Base-by-base conservation (phyloP, 2,888 invertebrate species). In the Polietes domitor region DNA sequence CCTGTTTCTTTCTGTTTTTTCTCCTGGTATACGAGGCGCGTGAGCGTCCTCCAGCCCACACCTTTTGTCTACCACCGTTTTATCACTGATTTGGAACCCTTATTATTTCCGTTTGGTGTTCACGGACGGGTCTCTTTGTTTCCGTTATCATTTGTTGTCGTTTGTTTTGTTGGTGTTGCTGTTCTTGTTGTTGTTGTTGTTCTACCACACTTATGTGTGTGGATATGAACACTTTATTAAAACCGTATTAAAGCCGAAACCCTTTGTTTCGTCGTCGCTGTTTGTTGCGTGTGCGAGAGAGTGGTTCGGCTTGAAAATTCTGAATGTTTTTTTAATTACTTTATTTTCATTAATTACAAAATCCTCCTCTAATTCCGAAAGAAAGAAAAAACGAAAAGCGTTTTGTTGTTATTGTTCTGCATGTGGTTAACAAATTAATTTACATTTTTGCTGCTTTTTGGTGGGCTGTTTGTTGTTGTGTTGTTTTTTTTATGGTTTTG, bases 261-360 rank as follows among this genome's bases (percentile, higher is more conserved):
- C 53, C 12, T 47, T 41, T 41, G 41, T 41, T 47, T n/a, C n/a
- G n/a, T n/a, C n/a, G n/a, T n/a, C n/a, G n/a, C n/a, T n/a, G n/a
- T n/a, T n/a, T n/a, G n/a, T n/a, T n/a, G n/a, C n/a, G n/a, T 47
- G 2, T 47, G 4, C 47, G 15, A 4, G 47, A n/a, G n/a, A n/a
- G 53, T 53, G 1, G 5, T 17, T 50, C 2, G 7, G n/a, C 17
- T 19, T 50, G 19, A 50, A 19, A 50, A 21, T 53, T 19, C 21
- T 53, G 53, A 63, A 71, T 74, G 26, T 47, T 74, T 24, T 17
- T 74, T 47, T 43, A 74, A 73, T 61, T 74, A 43, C 53, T 37
- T 61, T 74, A 43, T 74, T 71, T 74, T 74, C 58, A 74, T 47
- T 61, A 74, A 74, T 61, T 74, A 61, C 61, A 74, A 74, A 74